Conservation (phyloP, 2,797 vertebrate species). For the Oryzias sinensis region DNA sequence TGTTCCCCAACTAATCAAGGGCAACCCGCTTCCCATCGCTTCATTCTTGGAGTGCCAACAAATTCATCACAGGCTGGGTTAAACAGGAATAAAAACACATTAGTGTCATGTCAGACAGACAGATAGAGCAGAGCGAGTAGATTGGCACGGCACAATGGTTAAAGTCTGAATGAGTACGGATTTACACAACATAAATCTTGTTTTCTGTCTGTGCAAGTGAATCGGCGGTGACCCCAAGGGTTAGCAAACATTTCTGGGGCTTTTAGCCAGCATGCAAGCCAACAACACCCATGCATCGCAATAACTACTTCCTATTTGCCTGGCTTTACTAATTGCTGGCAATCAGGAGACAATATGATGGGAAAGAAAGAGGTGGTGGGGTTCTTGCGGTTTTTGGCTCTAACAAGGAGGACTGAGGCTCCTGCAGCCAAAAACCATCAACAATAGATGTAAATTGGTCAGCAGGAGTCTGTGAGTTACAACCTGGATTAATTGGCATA, state of each 20-base stretch:
- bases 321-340: slow-evolving; percentile 95
- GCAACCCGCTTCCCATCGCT: slow-evolving; percentile 86
- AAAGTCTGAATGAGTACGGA: slow-evolving; percentile 95
- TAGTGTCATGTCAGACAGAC: slow-evolving; percentile 98
- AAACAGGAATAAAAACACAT: slow-evolving; percentile 96
- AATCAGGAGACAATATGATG: slow-evolving; percentile 88
- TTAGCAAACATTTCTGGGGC: slow-evolving; percentile 98
- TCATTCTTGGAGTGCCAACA: slow-evolving; percentile 88
- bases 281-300: slow-evolving; percentile 87
- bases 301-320: slow-evolving; percentile 88
- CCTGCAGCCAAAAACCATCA: slow-evolving; percentile 90
- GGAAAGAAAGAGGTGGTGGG: slow-evolving; percentile 80
- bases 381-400: slow-evolving; percentile 74
- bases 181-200: slow-evolving; percentile 98
- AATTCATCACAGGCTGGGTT: slow-evolving; percentile 95
- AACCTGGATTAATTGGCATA: slow-evolving; percentile 94
- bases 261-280: slow-evolving; percentile 89
- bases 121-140: slow-evolving; percentile 92
- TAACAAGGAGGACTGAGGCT: slow-evolving; percentile 88
- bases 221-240: slow-evolving; percentile 93
- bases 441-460: slow-evolving; percentile 91
- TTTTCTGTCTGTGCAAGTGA: slow-evolving; percentile 96
- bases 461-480: slow-evolving; percentile 90
- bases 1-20: slow-evolving; percentile 95
- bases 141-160: slow-evolving; percentile 85